Evolutionary conservation across 2,888 invertebrate species (phyloP).

Genomic region (Penaeus monodon): DNA sequence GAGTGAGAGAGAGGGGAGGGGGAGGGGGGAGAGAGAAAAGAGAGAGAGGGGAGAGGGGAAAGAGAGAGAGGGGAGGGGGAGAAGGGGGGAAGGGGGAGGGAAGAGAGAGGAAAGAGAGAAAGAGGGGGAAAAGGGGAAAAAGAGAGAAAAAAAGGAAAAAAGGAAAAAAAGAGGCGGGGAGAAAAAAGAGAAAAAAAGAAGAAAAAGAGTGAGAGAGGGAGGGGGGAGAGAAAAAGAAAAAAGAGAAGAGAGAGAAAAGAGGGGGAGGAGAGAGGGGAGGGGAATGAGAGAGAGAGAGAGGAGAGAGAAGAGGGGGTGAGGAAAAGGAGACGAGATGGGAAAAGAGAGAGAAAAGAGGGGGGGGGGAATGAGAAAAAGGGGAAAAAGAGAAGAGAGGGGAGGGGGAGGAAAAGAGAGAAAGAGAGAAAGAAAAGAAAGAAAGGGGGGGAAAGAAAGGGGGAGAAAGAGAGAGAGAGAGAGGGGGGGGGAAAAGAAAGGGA

Average conservation of each 20-base stretch:
- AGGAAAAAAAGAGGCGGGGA: conserved; percentile 74
- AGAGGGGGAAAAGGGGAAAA: neutral
- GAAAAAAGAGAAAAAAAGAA: conserved; percentile 77
- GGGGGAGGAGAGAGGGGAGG: too few relatives aligned
- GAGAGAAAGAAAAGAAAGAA: neutral
- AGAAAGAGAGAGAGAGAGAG: neutral
- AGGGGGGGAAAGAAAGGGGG: neutral
- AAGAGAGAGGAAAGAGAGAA: neutral
- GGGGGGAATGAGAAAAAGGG: neutral
- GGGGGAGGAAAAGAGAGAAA: neutral
- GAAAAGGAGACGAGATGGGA: too few relatives aligned
- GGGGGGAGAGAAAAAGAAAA: too few relatives aligned
- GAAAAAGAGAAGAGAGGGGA: neutral
- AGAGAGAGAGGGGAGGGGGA: too few relatives aligned
- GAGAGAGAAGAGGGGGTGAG: too few relatives aligned
- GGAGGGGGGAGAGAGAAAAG: too few relatives aligned
- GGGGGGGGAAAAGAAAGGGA: neutral
- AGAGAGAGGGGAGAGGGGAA: too few relatives aligned
- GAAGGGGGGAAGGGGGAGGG: too few relatives aligned
- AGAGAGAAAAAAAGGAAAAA: neutral
- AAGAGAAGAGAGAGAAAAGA: too few relatives aligned
- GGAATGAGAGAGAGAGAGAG: too few relatives aligned
- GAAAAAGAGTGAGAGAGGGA: conserved; percentile 77
- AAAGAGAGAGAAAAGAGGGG: neutral
- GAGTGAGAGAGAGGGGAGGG: too few relatives aligned